Percentiles rank a stretch among this genome's conserved stretches.
phyloP scores from a whole-genome alignment of 2,888 invertebrate genomes.

The Amphimallon solstitiale region DNA sequence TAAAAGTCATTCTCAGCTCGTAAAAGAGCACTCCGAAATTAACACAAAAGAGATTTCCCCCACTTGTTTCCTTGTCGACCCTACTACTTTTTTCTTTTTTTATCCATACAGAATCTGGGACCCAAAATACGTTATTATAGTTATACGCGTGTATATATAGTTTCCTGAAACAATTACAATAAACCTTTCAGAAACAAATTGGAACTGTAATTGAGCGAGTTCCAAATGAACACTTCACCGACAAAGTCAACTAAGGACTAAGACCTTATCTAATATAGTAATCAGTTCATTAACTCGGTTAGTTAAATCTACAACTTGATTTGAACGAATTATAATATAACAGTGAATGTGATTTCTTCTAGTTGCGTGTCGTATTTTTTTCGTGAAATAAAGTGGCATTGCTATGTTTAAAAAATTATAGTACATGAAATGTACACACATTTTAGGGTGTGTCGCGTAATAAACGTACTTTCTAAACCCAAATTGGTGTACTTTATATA shows the following conservation, averaged over 20 bases:
- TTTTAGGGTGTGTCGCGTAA: too few relatives aligned
- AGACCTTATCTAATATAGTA: slow-evolving; percentile 27
- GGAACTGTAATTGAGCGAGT: slow-evolving; percentile 32
- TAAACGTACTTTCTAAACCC: too few relatives aligned
- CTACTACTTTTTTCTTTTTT: neutral
- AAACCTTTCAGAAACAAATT: slow-evolving; percentile 37
- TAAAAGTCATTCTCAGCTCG: slow-evolving; percentile 21
- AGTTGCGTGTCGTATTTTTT: neutral
- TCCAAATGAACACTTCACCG: slow-evolving; percentile 14
- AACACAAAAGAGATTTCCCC: neutral
- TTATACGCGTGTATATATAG: slow-evolving; percentile 1
- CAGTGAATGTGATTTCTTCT: neutral
- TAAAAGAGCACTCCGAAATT: slow-evolving; percentile 25
- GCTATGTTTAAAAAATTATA: too few relatives aligned
- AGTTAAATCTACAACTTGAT: slow-evolving; percentile 26
- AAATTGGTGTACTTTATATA: too few relatives aligned
- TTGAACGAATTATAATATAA: neutral
- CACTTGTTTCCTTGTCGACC: neutral
- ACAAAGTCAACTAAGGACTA: slow-evolving; percentile 5
- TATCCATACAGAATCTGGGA: slow-evolving; percentile 2
- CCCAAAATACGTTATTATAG: slow-evolving; percentile 1
- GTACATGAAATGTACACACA: too few relatives aligned
- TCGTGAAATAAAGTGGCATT: neutral
- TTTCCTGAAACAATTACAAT: slow-evolving; percentile 32
- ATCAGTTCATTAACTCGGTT: slow-evolving; percentile 36